A percentile compares a stretch with the other conserved stretches of the same genome.
Conservation (phyloP, 2,797 vertebrate genomes). For the Sphenopsis melanotis region DNA sequence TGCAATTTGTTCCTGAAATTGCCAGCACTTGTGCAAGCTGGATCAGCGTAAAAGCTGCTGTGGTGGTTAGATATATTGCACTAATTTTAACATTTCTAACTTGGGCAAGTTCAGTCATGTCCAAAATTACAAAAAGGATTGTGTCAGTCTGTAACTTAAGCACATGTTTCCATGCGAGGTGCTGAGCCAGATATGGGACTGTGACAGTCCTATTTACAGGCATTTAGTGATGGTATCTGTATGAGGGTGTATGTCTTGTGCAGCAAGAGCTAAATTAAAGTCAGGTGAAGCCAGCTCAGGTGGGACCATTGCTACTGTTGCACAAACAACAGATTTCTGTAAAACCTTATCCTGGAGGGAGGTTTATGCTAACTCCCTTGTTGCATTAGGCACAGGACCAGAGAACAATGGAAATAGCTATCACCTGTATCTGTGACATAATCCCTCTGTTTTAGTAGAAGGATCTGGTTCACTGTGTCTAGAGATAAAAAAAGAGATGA, state of each 20-base stretch:
- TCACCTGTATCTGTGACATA: background rate
- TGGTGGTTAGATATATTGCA: background rate
- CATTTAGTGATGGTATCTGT: background rate
- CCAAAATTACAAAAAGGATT: background rate
- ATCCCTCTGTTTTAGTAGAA: background rate
- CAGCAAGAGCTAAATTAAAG: background rate
- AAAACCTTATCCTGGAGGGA: background rate
- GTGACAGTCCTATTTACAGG: background rate
- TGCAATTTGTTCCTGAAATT: slow-evolving; percentile 5
- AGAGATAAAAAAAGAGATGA: background rate
- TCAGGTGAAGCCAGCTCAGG: background rate
- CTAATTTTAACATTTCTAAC: background rate
- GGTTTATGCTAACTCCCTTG: background rate
- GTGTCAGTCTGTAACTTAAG: background rate
- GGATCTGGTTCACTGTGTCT: background rate
- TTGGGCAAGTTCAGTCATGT: background rate
- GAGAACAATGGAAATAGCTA: background rate
- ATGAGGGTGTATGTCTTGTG: background rate
- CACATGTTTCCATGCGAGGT: background rate
- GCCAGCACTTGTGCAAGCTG: background rate
- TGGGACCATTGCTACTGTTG: background rate
- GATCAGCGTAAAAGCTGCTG: background rate
- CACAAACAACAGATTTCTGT: background rate
- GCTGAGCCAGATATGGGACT: background rate
- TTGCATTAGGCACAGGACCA: background rate